These are phyloP conservation scores for Catharus fuscescens DNA, from an alignment of 2,113 vertebrate genomes.

Conservation along the genomic window DNA sequence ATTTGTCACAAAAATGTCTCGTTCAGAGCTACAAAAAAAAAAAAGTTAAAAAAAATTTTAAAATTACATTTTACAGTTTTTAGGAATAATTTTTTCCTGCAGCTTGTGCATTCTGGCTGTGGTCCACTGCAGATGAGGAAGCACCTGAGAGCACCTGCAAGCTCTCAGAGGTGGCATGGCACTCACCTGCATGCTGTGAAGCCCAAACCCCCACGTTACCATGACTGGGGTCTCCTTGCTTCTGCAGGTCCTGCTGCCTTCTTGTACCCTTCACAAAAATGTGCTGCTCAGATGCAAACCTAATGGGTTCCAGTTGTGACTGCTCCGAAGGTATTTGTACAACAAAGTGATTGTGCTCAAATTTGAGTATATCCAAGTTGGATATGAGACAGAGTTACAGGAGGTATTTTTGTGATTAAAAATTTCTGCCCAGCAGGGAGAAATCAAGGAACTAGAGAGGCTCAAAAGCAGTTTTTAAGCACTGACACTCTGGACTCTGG, in stretches of 20 bases:
- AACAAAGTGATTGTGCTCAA: not conserved
- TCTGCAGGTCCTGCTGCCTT: not conserved
- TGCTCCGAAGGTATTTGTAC: not conserved
- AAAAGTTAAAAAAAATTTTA: too few relatives aligned
- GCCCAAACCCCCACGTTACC: rapidly evolving
- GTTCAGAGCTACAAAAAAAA: not conserved
- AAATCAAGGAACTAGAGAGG: conserved; percentile 29
- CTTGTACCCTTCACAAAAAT: not conserved
- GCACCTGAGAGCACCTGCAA: not conserved
- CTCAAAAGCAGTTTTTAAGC: conserved; percentile 12
- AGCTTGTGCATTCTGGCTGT: rapidly evolving
- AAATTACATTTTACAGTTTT: not conserved
- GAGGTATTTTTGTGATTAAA: conserved; percentile 42
- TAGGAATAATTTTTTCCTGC: not conserved
- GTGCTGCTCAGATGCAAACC: not conserved
- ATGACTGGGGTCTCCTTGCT: not conserved
- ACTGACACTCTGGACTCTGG: not conserved
- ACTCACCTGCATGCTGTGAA: not conserved
- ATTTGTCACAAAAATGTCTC: not conserved
- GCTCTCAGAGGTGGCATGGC: not conserved
- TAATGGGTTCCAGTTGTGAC: not conserved
- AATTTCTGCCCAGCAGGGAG: conserved; percentile 27
- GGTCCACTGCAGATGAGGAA: not conserved
- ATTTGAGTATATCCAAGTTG: not conserved
- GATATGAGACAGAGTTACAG: not conserved